These are phyloP conservation scores for Acleris laterana DNA, from an alignment of 2,888 invertebrate species.

Conservation along the genomic window DNA sequence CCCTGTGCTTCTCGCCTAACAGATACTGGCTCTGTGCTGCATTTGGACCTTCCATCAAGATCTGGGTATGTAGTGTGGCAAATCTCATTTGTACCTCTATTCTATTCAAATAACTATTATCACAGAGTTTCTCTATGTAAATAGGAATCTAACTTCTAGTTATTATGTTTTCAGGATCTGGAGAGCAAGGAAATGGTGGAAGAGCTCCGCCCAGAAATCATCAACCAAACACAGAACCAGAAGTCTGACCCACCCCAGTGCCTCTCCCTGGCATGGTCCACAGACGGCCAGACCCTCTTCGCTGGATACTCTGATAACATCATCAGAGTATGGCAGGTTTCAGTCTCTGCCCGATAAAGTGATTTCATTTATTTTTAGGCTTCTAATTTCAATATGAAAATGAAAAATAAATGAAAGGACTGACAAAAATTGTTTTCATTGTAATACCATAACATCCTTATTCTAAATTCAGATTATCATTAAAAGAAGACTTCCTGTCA, in stretches of 20 bases:
- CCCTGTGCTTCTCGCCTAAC: constrained; percentile 99
- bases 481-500: background rate
- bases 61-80: constrained; percentile 89
- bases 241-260: constrained; percentile 98
- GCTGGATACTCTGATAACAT: constrained; percentile 99
- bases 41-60: constrained; percentile 98
- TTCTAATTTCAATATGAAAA: constrained; percentile 54
- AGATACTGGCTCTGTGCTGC: constrained; percentile 99
- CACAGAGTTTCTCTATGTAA: background rate
- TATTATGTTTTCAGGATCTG: constrained; percentile 88
- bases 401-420: constrained; percentile 82
- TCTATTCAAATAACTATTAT: too few relatives aligned
- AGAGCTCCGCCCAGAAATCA: constrained; percentile 98
- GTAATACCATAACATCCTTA: constrained; percentile 25
- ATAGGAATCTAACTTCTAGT: constrained; percentile 7
- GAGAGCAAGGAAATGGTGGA: constrained; percentile 99
- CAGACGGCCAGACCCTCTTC: constrained; percentile 99
- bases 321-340: constrained; percentile 99
- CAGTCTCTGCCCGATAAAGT: constrained; percentile 90
- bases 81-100: background rate
- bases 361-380: constrained; percentile 82
- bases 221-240: constrained; percentile 87
- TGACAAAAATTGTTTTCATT: constrained; percentile 67
- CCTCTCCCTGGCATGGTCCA: constrained; percentile 98
- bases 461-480: background rate